Conservation (phyloP, 2,888 invertebrate genomes). For the Mylabris sibirica region DNA sequence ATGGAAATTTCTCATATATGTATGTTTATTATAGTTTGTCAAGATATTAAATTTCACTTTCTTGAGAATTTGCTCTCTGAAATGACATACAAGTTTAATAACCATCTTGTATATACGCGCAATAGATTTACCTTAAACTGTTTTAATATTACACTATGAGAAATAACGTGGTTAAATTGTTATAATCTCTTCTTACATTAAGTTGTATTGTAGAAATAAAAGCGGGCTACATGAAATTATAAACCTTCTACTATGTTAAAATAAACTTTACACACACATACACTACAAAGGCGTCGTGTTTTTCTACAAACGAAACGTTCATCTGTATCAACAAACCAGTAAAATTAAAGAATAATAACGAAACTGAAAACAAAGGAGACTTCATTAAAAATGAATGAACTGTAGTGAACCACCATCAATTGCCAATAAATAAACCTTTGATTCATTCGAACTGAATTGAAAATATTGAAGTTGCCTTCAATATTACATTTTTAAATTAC, state of each 20-base stretch:
- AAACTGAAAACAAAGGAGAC: neutral
- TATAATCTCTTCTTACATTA: constrained; percentile 1
- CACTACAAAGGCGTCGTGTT: neutral
- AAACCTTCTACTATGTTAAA: neutral
- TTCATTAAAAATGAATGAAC: neutral
- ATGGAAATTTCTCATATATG: neutral
- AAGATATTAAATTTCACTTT: constrained; percentile 5
- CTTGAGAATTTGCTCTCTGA: neutral
- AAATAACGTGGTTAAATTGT: neutral
- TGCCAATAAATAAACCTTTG: neutral
- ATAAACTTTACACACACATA: neutral
- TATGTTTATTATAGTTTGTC: neutral
- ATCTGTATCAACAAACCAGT: neutral
- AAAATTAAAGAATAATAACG: neutral
- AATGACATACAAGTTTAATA: constrained; percentile 1
- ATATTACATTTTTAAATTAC: neutral
- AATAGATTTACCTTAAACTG: neutral
- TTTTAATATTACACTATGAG: neutral
- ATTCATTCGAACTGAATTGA: neutral
- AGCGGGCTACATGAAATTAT: neutral
- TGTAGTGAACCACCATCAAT: neutral
- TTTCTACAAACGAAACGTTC: neutral
- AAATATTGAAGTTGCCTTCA: neutral
- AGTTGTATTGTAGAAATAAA: neutral
- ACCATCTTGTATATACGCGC: neutral